Evolutionary conservation across 2,888 invertebrate genomes (phyloP), one percentile per base, ranked within the genome.

Genomic region (Drosophila prolongata): DNA sequence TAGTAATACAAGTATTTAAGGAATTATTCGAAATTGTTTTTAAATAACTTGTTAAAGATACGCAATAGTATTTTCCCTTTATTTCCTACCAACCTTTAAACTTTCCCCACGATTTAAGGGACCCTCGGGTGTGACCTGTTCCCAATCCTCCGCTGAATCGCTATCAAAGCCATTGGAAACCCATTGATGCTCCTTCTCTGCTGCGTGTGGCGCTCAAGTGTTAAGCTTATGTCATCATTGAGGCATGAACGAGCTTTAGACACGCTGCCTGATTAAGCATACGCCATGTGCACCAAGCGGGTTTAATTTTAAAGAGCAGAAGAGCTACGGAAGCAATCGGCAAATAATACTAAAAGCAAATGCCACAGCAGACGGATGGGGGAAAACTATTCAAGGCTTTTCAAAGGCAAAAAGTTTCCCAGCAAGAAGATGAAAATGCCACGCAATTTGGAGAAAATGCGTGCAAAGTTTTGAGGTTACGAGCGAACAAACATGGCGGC

Each of bases 381-480:
- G 70, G 71, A 66, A 66, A 80, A 82, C 79, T 82, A 80, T 79
- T 70, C 76, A 74, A 75, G 62, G 79, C 78, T 78, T 77, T 77
- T 78, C 78, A 84, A 81, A 84, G 78, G 75, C 79, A 58, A 65
- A 80, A 83, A 79, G 52, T 81, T 80, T 27, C 24, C 43, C 49
- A 19, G 52, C 69, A 70, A 83, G 75, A 70, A 77, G 74, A 70
- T 72, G 40, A 38, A 64, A 71, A 71, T 64, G 71, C 71, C 68
- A 87, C 87, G 87, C 87, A 83, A 87, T 87, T 85, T 85, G 78
- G 49, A 65, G 55, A 70, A 84, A 87, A 83, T 83, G 81, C 84
- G 85, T 87, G 85, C 57, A 79, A 80, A 83, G 75, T 77, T 80
- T 86, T 86, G 88, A 85, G 88, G 85, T 86, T 87, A 64, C 74